Conservation (phyloP, 2,113 vertebrate genomes). For the Macaca fascicularis region T2T-MFA8v1.1 NC_088376.1:98859001-98859500, state of each 20-base stretch:
- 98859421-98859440: neutral
- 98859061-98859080: neutral
- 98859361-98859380: slow-evolving; percentile 56
- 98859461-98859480: slow-evolving; percentile 61
- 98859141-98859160: neutral
- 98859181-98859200: neutral
- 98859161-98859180: neutral
- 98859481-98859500: slow-evolving; percentile 60
- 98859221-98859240: neutral
- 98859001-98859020: neutral
- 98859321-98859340: neutral
- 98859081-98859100: neutral
- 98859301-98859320: neutral
- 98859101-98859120: neutral
- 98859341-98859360: slow-evolving; percentile 24
- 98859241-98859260: neutral
- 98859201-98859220: neutral
- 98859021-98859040: neutral
- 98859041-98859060: neutral
- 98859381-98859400: slow-evolving; percentile 79
- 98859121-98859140: neutral
- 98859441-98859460: slow-evolving; percentile 60
- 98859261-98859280: neutral
- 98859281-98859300: neutral
- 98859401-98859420: slow-evolving; percentile 70